Evolutionary conservation across 2,888 invertebrate species (phyloP), one percentile per base, ranked within the genome.

Genomic region (Drosophila parthenogenetica): DNA sequence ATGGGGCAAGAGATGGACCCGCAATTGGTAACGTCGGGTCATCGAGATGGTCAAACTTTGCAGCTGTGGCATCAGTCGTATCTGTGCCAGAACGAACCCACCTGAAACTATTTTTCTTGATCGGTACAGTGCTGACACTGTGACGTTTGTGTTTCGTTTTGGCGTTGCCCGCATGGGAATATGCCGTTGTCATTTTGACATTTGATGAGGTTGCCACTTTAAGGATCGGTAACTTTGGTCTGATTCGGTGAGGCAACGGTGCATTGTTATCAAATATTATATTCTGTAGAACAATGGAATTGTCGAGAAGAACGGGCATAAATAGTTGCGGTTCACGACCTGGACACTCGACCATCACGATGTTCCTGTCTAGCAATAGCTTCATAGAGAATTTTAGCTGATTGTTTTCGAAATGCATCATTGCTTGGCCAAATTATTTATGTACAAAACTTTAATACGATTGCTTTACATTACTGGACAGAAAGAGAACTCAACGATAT

Each of bases 271-370:
- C 78, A 13, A 81, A 71, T 11, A 65, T 16, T 0, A 81, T 11
- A 22, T 71, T 73, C 13, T 64, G 45, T 10, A 83, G 61, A 1
- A 64, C 60, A n/a, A 81, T 67, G 0, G 19, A 22, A 2, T 66
- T 14, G n/a, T 69, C 42, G 2, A 48, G n/a, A 4, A 78, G 14
- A 2, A 53, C 16, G 2, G 84, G 71, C 58, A 71, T 55, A 17
- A 84, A 81, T 14, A 81, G 10, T 17, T 81, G 68, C 11, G 84
- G 49, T 14, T 77, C 78, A 0, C 17, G 50, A 3, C 62, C 66
- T 3, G 72, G 72, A 53, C 58, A 40, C 46, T 81, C 70, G 13
- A 81, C 81, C 25, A 81, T 45, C 25, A 77, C 50, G 13, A 67
- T 65, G 29, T 50, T 77, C 37, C 54, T 46, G 32, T 53, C 61